These are phyloP conservation scores for Schizothorax lantsangensis DNA, from an alignment of 2,797 vertebrate genomes.

Conservation along the genomic window DNA sequence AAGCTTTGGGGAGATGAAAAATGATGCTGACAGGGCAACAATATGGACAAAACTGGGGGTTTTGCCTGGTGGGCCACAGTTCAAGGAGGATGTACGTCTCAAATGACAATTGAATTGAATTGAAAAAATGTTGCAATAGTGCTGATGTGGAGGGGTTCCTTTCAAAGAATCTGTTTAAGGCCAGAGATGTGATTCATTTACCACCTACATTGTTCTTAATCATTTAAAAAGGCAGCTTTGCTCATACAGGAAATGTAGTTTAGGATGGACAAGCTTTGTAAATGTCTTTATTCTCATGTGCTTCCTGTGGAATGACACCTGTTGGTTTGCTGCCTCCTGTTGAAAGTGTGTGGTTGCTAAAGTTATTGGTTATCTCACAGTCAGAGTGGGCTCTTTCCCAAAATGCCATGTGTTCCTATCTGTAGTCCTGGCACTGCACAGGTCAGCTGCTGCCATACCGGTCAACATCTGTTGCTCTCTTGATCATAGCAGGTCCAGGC, in stretches of 20 bases:
- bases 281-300: neutral
- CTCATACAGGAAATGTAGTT: neutral
- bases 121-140: constrained; percentile 6
- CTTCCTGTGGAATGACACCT: constrained; percentile 38
- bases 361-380: constrained; percentile 19
- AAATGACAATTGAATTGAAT: neutral
- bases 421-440: constrained; percentile 32
- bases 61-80: constrained; percentile 6
- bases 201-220: neutral
- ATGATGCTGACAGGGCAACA: constrained; percentile 23
- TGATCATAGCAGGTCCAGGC: constrained; percentile 5
- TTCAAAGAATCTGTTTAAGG: neutral
- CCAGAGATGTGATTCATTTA: neutral
- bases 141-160: constrained; percentile 3
- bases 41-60: constrained; percentile 20
- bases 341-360: constrained; percentile 26
- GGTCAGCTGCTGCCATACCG: constrained; percentile 9
- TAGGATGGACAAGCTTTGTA: neutral
- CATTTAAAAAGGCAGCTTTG: neutral
- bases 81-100: constrained; percentile 12
- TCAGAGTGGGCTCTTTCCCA: constrained; percentile 18
- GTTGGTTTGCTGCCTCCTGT: constrained; percentile 33
- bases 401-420: constrained; percentile 35
- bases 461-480: constrained; percentile 43
- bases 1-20: constrained; percentile 38